A percentile compares a stretch with the other conserved stretches of the same genome.
Evolutionary conservation across 2,888 invertebrate species (phyloP).

Genomic region (Amorpha juglandis): DNA sequence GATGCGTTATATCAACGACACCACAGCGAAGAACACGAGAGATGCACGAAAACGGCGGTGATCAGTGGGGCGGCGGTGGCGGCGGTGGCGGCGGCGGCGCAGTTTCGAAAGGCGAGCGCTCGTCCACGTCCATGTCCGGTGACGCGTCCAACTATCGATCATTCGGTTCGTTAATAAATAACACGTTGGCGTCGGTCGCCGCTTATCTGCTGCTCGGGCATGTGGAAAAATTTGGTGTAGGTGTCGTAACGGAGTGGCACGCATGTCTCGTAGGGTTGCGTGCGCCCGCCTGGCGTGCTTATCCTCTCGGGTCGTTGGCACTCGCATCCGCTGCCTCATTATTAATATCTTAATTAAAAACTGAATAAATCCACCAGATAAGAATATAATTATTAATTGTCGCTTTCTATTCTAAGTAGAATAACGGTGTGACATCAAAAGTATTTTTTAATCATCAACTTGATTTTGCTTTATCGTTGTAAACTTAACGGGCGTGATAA

Average conservation of each 20-base stretch:
- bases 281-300: constrained; percentile 65
- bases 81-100: constrained; percentile 40
- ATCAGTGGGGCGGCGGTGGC: constrained; percentile 37
- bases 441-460: constrained; percentile 7
- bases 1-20: not conserved
- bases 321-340: constrained; percentile 59
- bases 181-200: constrained; percentile 80
- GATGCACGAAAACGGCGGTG: constrained; percentile 26
- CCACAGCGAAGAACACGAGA: not conserved
- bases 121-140: constrained; percentile 76
- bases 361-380: constrained; percentile 35
- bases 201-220: constrained; percentile 83
- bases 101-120: constrained; percentile 77
- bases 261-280: constrained; percentile 77
- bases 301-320: constrained; percentile 71
- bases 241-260: constrained; percentile 82
- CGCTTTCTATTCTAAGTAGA: constrained; percentile 14
- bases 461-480: not conserved
- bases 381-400: constrained; percentile 21
- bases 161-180: constrained; percentile 85
- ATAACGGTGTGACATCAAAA: not conserved
- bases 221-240: constrained; percentile 84
- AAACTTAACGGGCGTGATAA: constrained; percentile 60
- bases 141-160: constrained; percentile 84
- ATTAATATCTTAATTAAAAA: constrained; percentile 75